phyloP scores from a whole-genome alignment of 2,113 vertebrate genomes.

The Sinocyclocheilus maitianheensis region DNA sequence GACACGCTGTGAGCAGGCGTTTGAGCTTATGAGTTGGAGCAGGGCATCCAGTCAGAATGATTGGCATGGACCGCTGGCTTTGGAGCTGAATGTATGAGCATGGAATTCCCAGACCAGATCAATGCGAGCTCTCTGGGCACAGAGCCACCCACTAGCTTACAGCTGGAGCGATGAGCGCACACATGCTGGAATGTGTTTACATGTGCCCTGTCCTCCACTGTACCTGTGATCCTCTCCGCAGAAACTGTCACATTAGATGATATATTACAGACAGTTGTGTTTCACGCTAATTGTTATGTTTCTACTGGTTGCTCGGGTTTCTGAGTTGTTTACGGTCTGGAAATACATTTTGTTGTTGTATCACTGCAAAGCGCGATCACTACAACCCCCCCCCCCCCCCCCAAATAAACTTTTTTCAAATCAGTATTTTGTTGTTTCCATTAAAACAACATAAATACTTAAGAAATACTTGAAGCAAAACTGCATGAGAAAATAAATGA shows the following conservation, averaged over 20 bases:
- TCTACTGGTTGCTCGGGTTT: background rate
- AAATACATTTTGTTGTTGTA: background rate
- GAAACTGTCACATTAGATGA: background rate
- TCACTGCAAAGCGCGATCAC: background rate
- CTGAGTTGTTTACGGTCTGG: background rate
- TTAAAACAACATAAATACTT: background rate
- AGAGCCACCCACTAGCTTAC: constrained; percentile 14
- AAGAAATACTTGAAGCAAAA: background rate
- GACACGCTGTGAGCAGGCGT: constrained; percentile 1
- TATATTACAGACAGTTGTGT: background rate
- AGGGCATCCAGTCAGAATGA: constrained; percentile 17
- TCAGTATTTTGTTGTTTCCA: too few species aligned
- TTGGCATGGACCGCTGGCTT: constrained; percentile 39
- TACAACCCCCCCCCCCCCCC: too few species aligned
- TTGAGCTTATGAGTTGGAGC: background rate
- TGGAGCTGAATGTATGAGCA: constrained; percentile 1
- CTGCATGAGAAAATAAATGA: background rate
- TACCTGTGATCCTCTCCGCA: constrained; percentile 4
- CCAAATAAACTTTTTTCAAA: too few species aligned
- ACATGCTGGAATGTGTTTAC: constrained; percentile 51
- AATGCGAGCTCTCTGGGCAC: constrained; percentile 2
- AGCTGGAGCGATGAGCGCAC: constrained; percentile 11
- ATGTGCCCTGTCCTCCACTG: constrained; percentile 21
- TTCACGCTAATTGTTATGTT: background rate
- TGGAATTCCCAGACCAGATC: constrained; percentile 42